Conservation (phyloP, 2,113 vertebrate species). For the Paracanthobrama guichenoti region DNA sequence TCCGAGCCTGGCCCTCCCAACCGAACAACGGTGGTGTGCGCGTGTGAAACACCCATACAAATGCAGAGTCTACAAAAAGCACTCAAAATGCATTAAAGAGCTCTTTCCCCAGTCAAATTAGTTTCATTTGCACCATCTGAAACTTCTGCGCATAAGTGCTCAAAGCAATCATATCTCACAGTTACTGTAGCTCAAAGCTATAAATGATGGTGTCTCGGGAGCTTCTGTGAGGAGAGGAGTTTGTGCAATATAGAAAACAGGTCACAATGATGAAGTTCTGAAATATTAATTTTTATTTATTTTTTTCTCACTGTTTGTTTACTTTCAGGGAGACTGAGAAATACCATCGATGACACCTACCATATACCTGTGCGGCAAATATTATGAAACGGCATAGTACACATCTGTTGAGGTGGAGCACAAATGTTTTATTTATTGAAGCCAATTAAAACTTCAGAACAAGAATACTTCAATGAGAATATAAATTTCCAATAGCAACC, state of each 20-base stretch:
- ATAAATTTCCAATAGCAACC: constrained; percentile 78
- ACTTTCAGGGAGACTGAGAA: constrained; percentile 46
- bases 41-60: constrained; percentile 2
- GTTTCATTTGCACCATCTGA: constrained; percentile 16
- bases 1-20: constrained; percentile 62
- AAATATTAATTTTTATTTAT: not conserved
- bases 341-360: constrained; percentile 61
- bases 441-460: constrained; percentile 81
- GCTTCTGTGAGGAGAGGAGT: not conserved
- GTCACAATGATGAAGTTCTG: constrained; percentile 49
- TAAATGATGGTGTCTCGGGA: not conserved
- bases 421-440: constrained; percentile 78
- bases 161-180: constrained; percentile 19
- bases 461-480: constrained; percentile 79
- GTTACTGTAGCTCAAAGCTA: constrained; percentile 28
- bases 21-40: not conserved
- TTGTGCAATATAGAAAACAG: constrained; percentile 51
- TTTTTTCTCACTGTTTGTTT: constrained; percentile 21
- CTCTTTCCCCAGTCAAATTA: constrained; percentile 25
- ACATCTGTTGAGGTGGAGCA: constrained; percentile 78
- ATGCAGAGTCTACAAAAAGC: constrained; percentile 11
- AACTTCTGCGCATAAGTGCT: constrained; percentile 1
- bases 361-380: constrained; percentile 67
- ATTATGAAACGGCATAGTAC: constrained; percentile 69
- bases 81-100: not conserved